A percentile compares a stretch with the other conserved stretches of the same genome.
Evolutionary conservation across 2,113 vertebrate genomes (phyloP).

Genomic region (Saccopteryx leptura): DNA sequence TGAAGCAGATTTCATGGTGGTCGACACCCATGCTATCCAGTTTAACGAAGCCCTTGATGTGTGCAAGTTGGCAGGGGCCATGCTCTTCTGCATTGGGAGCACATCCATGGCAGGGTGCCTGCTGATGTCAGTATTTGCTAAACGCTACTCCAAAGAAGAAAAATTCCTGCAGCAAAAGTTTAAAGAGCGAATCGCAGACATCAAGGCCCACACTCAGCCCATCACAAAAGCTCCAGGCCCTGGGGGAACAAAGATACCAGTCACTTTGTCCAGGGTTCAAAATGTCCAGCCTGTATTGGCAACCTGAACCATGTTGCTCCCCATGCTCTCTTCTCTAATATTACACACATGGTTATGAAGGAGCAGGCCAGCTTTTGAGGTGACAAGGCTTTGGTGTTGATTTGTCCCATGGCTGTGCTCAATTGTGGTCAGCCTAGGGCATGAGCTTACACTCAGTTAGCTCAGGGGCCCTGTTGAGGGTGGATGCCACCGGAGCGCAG

Average conservation of each 20-base stretch:
- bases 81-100: conserved; percentile 96
- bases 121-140: conserved; percentile 95
- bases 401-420: conserved; percentile 16
- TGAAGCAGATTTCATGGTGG: conserved; percentile 95
- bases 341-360: conserved; percentile 59
- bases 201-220: conserved; percentile 92
- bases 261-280: conserved; percentile 97
- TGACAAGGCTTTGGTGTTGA: conserved; percentile 58
- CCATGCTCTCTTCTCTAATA: conserved; percentile 59
- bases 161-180: conserved; percentile 96
- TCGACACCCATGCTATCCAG: conserved; percentile 92
- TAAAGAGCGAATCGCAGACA: conserved; percentile 95
- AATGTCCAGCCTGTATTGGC: conserved; percentile 95
- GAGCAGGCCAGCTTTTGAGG: conserved; percentile 86
- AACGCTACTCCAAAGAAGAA: conserved; percentile 96
- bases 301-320: conserved; percentile 89
- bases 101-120: conserved; percentile 94
- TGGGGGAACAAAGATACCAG: conserved; percentile 95
- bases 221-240: conserved; percentile 94
- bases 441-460: neutral
- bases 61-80: conserved; percentile 96
- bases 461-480: neutral
- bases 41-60: conserved; percentile 96
- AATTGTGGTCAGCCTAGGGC: conserved; percentile 17
- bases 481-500: accelerated